A percentile compares a stretch with the other conserved stretches of the same genome.
Conservation (phyloP, 1,140 invertebrate species). For the Drusus annulatus region DNA sequence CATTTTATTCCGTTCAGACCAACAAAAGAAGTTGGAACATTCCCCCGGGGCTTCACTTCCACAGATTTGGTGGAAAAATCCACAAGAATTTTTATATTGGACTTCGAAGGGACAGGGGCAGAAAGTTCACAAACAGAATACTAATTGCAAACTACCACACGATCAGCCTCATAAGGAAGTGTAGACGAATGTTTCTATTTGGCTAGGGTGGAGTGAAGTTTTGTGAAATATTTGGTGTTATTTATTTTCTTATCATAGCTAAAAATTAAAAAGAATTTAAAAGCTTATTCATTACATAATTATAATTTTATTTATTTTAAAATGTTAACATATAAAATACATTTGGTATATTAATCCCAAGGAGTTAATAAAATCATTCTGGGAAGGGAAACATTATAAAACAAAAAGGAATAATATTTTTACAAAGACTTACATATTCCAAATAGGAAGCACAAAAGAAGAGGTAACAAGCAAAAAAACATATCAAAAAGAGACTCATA, state of each 20-base stretch:
- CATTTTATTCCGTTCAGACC: slow-evolving; percentile 6
- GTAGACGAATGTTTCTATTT: neutral
- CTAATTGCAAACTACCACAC: neutral
- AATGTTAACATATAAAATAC: no score
- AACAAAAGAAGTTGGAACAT: neutral
- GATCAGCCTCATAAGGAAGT: neutral
- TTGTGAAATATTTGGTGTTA: neutral
- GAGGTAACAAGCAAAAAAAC: no score
- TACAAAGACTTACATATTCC: no score
- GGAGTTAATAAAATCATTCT: no score
- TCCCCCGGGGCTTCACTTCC: neutral
- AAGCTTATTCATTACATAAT: no score
- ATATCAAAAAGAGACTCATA: no score
- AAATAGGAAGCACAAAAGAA: no score
- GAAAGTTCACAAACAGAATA: neutral
- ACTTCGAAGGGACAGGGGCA: neutral
- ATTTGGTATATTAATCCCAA: no score
- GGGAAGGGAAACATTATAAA: no score
- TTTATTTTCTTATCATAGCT: neutral
- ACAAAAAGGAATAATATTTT: no score
- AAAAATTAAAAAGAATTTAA: neutral
- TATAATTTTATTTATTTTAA: no score
- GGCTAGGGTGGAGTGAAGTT: neutral
- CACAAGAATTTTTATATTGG: slow-evolving; percentile 26
- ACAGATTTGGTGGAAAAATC: neutral